Percentiles rank a stretch among this genome's conserved stretches.
phyloP scores from a whole-genome alignment of 2,113 vertebrate species.

The Alectura lathami region DNA sequence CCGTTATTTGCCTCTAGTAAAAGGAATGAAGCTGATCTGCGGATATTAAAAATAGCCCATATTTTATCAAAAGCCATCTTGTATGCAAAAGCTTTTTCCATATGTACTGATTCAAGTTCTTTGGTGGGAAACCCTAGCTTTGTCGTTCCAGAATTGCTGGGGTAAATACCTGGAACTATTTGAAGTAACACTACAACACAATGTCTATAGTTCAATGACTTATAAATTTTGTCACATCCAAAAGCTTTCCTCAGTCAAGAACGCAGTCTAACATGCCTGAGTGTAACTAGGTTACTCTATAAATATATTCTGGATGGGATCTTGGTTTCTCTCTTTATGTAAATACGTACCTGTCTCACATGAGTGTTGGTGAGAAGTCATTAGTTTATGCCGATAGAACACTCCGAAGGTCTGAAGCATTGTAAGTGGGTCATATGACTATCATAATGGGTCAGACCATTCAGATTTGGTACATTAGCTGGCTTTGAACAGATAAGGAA shows the following conservation, averaged over 20 bases:
- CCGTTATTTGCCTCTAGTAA: neutral
- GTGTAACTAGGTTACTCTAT: neutral
- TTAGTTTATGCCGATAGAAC: neutral
- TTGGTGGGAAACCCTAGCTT: neutral
- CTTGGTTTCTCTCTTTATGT: neutral
- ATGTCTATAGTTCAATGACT: neutral
- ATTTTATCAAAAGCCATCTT: neutral
- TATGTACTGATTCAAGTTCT: neutral
- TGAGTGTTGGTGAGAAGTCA: neutral
- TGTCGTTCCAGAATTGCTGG: neutral
- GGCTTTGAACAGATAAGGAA: neutral
- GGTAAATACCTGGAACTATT: neutral
- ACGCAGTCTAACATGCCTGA: neutral
- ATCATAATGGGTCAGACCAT: neutral
- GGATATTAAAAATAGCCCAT: neutral
- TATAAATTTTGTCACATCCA: neutral
- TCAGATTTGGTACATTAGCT: neutral
- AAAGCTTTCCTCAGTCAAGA: neutral
- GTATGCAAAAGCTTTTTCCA: neutral
- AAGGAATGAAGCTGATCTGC: neutral
- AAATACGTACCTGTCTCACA: neutral
- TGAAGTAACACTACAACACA: neutral
- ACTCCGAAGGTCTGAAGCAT: neutral
- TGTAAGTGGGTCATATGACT: neutral
- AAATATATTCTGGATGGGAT: neutral